Evolutionary conservation across 2,113 vertebrate genomes (phyloP).

Genomic region (Nesoenas mayeri): DNA sequence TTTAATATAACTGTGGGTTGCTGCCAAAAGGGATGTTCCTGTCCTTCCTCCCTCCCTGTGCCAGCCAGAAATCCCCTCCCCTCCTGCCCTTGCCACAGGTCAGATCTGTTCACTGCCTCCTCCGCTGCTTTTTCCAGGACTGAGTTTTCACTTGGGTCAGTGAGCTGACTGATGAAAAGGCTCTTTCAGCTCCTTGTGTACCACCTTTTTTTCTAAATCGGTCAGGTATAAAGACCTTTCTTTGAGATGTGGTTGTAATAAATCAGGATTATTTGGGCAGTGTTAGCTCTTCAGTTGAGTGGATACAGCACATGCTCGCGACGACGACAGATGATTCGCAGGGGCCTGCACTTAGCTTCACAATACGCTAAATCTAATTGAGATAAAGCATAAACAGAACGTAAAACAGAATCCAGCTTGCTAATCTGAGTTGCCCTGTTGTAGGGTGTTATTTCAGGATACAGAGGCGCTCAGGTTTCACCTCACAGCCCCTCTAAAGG

Average conservation of each 20-base stretch:
- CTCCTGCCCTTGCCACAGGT: neutral
- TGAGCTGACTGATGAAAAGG: neutral
- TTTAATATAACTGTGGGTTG: neutral
- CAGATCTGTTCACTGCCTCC: neutral
- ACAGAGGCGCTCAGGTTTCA: neutral
- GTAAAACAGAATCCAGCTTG: neutral
- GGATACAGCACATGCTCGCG: accelerated
- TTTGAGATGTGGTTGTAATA: neutral
- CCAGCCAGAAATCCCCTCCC: neutral
- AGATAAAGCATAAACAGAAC: neutral
- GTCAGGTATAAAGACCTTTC: neutral
- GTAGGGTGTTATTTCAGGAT: neutral
- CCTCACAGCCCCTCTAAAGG: neutral
- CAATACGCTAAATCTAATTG: neutral
- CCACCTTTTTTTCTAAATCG: neutral
- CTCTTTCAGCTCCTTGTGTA: neutral
- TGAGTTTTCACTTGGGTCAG: neutral
- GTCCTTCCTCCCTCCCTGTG: neutral
- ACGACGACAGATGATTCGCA: neutral
- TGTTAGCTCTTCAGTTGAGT: neutral
- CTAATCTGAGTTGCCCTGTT: neutral
- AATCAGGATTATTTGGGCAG: neutral
- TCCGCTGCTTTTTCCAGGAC: neutral
- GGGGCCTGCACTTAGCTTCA: neutral
- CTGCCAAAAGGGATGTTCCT: neutral